Percentiles rank a stretch among this genome's conserved stretches.
Evolutionary conservation across 2,888 invertebrate genomes (phyloP).

Genomic region (Fabriciana adippe): DNA sequence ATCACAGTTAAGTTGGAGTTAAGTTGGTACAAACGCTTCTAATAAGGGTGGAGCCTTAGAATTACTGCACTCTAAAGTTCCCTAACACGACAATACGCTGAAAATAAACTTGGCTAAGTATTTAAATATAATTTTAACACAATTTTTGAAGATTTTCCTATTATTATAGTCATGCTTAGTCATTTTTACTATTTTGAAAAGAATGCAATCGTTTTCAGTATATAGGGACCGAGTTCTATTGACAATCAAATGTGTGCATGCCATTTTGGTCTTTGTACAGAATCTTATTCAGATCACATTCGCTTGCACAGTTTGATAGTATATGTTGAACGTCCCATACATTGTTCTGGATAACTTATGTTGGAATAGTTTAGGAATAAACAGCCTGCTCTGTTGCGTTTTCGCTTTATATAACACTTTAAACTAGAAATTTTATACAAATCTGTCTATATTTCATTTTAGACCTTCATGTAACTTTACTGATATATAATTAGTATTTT

Average conservation of each 20-base stretch:
- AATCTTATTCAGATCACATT: slow-evolving; percentile 28
- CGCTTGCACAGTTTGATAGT: slow-evolving; percentile 36
- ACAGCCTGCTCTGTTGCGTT: slow-evolving; percentile 46
- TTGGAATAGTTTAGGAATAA: slow-evolving; percentile 67
- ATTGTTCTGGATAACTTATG: slow-evolving; percentile 82
- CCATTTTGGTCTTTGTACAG: slow-evolving; percentile 36
- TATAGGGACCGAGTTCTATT: slow-evolving; percentile 13
- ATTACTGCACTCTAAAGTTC: slow-evolving; percentile 16
- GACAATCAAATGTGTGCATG: slow-evolving; percentile 36
- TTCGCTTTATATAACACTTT: slow-evolving; percentile 25
- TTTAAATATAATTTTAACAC: background rate
- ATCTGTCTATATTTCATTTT: slow-evolving; percentile 14
- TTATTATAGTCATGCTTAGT: slow-evolving; percentile 18
- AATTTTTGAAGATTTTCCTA: background rate
- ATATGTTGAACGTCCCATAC: slow-evolving; percentile 44
- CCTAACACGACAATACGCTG: slow-evolving; percentile 19
- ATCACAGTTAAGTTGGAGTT: background rate
- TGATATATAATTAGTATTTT: slow-evolving; percentile 9
- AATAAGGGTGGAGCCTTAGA: background rate
- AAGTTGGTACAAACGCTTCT: background rate
- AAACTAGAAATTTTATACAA: slow-evolving; percentile 22
- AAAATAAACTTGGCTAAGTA: slow-evolving; percentile 10
- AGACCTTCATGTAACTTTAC: slow-evolving; percentile 10
- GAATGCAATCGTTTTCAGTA: slow-evolving; percentile 17
- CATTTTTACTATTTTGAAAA: slow-evolving; percentile 15